A percentile compares a stretch with the other conserved stretches of the same genome.
Evolutionary conservation across 1,140 invertebrate species (phyloP).

Genomic region (Caenorhabditis latens): DNA sequence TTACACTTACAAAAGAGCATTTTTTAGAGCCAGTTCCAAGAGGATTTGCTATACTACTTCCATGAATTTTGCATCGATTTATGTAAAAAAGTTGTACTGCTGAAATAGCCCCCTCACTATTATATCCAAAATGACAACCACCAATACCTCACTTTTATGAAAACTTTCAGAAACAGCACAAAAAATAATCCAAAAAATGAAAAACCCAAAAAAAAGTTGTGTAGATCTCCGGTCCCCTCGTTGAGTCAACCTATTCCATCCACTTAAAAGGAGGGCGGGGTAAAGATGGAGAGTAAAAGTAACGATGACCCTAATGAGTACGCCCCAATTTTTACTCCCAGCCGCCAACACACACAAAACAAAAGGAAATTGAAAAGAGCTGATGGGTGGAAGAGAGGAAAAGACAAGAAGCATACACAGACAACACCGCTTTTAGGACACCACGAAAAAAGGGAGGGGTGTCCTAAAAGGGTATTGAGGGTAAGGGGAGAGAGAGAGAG

Average conservation of each 20-base stretch:
- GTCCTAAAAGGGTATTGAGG: conserved; percentile 5
- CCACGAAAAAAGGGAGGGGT: neutral
- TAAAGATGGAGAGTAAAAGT: neutral
- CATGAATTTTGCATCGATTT: too few relatives aligned
- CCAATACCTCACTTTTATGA: too few relatives aligned
- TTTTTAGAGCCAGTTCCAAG: too few relatives aligned
- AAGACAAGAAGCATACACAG: neutral
- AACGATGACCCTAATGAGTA: conserved; percentile 55
- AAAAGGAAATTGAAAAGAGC: conserved; percentile 25
- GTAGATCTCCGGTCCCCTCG: neutral
- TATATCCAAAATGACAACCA: too few relatives aligned
- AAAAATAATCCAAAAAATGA: neutral
- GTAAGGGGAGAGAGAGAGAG: neutral
- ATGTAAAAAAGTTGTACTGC: too few relatives aligned
- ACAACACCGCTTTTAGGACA: neutral
- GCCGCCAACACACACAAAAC: too few relatives aligned
- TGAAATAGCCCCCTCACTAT: too few relatives aligned
- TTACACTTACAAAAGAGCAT: too few relatives aligned
- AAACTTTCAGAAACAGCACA: neutral
- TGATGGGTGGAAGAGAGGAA: neutral
- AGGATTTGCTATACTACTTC: too few relatives aligned
- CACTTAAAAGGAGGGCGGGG: neutral
- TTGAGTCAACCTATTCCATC: neutral
- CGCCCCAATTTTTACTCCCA: neutral
- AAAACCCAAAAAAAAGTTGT: neutral